Evolutionary conservation across 2,113 vertebrate species (phyloP).

Genomic region (Ellobius talpinus): DNA sequence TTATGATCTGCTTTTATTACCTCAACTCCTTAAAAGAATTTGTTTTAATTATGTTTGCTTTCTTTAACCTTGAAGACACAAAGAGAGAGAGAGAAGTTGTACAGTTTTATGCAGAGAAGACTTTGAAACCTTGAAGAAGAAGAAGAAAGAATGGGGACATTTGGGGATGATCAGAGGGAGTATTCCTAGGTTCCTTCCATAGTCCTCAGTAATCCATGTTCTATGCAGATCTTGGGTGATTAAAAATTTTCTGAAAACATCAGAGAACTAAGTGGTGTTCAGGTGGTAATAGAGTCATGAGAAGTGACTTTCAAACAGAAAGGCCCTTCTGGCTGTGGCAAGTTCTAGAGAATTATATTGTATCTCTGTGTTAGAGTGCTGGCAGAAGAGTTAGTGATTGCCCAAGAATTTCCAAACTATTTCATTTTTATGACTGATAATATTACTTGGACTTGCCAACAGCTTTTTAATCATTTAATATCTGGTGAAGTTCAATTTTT

Average conservation of each 20-base stretch:
- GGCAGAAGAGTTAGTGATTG: not conserved
- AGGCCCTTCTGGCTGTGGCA: not conserved
- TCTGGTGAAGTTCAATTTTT: not conserved
- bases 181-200: not conserved
- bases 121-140: not conserved
- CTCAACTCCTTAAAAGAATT: not conserved
- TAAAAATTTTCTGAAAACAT: conserved; percentile 1
- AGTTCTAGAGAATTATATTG: not conserved
- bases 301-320: not conserved
- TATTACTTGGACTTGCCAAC: not conserved
- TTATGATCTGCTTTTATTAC: not conserved
- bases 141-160: not conserved
- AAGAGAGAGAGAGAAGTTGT: not conserved
- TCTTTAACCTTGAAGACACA: not conserved
- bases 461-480: conserved; percentile 12
- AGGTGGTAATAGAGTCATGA: not conserved
- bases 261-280: conserved; percentile 20
- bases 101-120: not conserved
- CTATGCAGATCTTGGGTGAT: not conserved
- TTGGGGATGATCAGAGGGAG: not conserved
- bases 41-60: no score
- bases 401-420: not conserved
- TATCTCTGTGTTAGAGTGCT: not conserved
- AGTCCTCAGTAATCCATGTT: not conserved
- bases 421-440: not conserved